A percentile compares a stretch with the other conserved stretches of the same genome.
Evolutionary conservation across 2,888 invertebrate genomes (phyloP).

Genomic region (Protophormia terraenovae): DNA sequence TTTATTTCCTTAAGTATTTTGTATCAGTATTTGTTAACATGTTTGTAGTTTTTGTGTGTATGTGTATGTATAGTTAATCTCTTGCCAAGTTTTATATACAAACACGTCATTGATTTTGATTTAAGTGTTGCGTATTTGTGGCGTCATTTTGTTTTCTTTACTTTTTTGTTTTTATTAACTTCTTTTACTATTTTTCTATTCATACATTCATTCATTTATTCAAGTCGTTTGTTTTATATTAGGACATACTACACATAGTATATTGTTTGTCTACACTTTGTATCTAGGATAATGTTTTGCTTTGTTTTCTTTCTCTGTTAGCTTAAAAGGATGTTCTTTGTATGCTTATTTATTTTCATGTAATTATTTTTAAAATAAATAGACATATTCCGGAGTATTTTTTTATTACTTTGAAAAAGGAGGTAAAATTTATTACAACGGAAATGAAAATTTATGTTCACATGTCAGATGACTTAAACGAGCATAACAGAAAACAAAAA

Average conservation of each 20-base stretch:
- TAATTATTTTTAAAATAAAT: slow-evolving; percentile 58
- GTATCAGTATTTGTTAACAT: neutral
- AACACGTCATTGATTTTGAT: slow-evolving; percentile 65
- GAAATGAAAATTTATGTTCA: slow-evolving; percentile 55
- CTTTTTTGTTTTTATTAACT: neutral
- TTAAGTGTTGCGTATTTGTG: slow-evolving; percentile 66
- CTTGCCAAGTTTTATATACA: slow-evolving; percentile 51
- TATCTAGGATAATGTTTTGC: neutral
- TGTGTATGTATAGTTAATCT: slow-evolving; percentile 17
- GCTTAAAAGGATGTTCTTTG: slow-evolving; percentile 5
- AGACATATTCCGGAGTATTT: slow-evolving; percentile 3
- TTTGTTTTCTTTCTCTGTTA: neutral
- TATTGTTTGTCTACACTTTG: neutral
- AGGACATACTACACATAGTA: neutral
- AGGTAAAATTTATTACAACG: slow-evolving; percentile 53
- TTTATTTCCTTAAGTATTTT: neutral
- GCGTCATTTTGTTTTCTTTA: slow-evolving; percentile 54
- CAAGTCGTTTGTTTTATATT: slow-evolving; percentile 14
- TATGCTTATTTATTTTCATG: slow-evolving; percentile 45
- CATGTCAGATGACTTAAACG: slow-evolving; percentile 18
- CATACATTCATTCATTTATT: slow-evolving; percentile 33
- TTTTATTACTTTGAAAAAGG: slow-evolving; percentile 16
- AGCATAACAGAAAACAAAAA: too few relatives aligned
- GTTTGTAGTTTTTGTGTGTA: neutral
- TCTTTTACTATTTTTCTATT: slow-evolving; percentile 6